These are phyloP conservation scores for Sminthurides bifidus DNA, from an alignment of 1,140 invertebrate species.

Conservation along the genomic window DNA sequence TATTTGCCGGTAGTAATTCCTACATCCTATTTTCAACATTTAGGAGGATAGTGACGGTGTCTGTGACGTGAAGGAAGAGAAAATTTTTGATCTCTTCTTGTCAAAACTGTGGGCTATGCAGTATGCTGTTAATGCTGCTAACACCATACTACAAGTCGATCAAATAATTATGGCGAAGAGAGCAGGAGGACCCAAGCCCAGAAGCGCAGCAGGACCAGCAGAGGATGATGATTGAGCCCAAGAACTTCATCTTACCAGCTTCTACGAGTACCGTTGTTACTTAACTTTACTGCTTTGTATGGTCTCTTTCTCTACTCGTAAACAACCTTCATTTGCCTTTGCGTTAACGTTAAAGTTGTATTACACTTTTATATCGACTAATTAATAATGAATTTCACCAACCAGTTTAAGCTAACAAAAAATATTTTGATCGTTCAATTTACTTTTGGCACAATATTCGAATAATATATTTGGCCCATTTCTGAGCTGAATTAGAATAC, in stretches of 20 bases:
- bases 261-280: too few relatives aligned
- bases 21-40: conserved; percentile 16
- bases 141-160: conserved; percentile 92
- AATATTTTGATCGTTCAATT: too few relatives aligned
- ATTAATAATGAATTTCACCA: too few relatives aligned
- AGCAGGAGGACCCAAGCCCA: conserved; percentile 85
- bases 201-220: conserved; percentile 46
- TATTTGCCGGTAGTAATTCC: background rate
- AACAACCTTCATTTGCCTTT: background rate
- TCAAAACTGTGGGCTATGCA: conserved; percentile 89
- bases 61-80: conserved; percentile 59
- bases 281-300: background rate
- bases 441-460: too few relatives aligned
- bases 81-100: conserved; percentile 72
- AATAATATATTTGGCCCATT: too few relatives aligned
- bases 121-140: conserved; percentile 84
- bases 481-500: too few relatives aligned
- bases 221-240: conserved; percentile 42
- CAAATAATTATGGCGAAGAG: conserved; percentile 98
- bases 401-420: too few relatives aligned
- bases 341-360: background rate
- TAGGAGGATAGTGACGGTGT: conserved; percentile 47
- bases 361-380: conserved; percentile 7
- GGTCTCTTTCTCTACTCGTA: too few relatives aligned
- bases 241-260: too few relatives aligned